Conservation (phyloP, 2,888 invertebrate species). For the Listrodromus nycthemerus region DNA sequence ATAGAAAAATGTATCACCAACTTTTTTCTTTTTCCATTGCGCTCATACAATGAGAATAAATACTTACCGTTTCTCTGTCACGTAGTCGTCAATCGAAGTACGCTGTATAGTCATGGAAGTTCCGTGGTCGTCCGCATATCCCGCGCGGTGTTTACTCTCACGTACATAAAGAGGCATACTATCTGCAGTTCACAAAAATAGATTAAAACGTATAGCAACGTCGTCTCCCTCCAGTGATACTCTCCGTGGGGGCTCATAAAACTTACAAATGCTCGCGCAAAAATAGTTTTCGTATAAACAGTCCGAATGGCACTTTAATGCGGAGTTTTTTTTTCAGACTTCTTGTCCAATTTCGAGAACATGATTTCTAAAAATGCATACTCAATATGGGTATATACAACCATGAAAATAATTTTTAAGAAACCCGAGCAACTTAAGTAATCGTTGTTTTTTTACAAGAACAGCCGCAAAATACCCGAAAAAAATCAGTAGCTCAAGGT, state of each 20-base stretch:
- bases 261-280: slow-evolving; percentile 63
- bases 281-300: slow-evolving; percentile 73
- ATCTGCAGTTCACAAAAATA: slow-evolving; percentile 72
- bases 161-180: slow-evolving; percentile 20
- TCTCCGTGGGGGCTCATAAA: slow-evolving; percentile 47
- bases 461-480: too few relatives aligned
- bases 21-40: slow-evolving; percentile 5
- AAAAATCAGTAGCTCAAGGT: too few relatives aligned
- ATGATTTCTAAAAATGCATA: not conserved
- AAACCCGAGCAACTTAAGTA: too few relatives aligned
- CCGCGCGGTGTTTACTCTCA: not conserved
- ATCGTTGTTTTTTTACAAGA: too few relatives aligned
- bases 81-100: slow-evolving; percentile 11
- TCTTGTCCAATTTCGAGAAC: not conserved
- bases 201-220: slow-evolving; percentile 64
- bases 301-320: slow-evolving; percentile 13
- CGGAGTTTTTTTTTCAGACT: not conserved
- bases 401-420: too few relatives aligned
- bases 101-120: slow-evolving; percentile 22
- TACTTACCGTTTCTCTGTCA: not conserved
- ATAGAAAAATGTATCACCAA: not conserved
- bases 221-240: not conserved
- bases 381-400: not conserved
- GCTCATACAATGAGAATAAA: slow-evolving; percentile 3
- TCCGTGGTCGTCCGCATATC: slow-evolving; percentile 48